Evolutionary conservation across 2,888 invertebrate genomes (phyloP).

Genomic region (Synanthedon myopaeformis): DNA sequence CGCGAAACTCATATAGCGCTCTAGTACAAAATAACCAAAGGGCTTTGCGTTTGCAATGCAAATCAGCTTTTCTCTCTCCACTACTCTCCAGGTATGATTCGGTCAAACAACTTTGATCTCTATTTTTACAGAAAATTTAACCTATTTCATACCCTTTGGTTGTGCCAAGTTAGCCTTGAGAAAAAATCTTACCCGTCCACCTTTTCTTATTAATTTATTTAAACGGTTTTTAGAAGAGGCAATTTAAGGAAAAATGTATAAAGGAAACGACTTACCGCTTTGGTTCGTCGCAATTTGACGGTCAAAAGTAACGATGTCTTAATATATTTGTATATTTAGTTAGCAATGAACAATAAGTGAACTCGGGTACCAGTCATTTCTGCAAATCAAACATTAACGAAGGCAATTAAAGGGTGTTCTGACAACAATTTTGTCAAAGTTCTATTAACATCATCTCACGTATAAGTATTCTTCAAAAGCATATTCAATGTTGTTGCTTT

Average conservation of each 20-base stretch:
- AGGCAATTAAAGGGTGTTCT: no score
- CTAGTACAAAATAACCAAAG: neutral
- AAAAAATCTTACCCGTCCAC: neutral
- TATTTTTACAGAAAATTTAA: neutral
- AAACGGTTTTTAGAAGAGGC: neutral
- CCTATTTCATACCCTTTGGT: neutral
- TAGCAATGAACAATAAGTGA: no score
- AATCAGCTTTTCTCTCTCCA: slow-evolving; percentile 6
- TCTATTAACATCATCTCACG: no score
- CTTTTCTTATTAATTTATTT: neutral
- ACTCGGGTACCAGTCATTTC: no score
- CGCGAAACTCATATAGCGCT: neutral
- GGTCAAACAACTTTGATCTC: neutral
- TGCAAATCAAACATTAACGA: no score
- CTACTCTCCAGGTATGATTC: neutral
- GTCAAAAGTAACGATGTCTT: no score
- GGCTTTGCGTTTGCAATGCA: slow-evolving; percentile 12
- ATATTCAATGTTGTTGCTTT: no score
- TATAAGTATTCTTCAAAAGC: no score
- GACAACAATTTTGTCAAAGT: no score
- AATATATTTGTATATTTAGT: no score
- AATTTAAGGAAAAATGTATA: neutral
- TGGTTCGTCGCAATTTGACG: no score
- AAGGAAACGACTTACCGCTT: neutral
- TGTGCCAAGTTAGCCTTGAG: neutral